These are phyloP conservation scores for Drosophila kanekoi DNA, from an alignment of 2,888 invertebrate genomes.

Conservation along the genomic window DNA sequence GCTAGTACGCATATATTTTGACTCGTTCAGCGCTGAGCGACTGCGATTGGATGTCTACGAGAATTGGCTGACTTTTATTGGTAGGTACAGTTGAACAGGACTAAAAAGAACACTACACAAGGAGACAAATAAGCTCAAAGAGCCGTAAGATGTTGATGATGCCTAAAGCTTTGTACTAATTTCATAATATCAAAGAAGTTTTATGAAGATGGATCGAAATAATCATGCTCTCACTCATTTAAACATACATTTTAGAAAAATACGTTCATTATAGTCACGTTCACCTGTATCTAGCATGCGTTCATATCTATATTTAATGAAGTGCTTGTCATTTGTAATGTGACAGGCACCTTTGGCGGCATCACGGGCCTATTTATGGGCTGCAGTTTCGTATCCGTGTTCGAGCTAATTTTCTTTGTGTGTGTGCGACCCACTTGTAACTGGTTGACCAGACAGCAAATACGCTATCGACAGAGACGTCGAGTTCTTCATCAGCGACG, in stretches of 20 bases:
- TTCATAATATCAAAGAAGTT: too few species aligned
- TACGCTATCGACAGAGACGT: conserved; percentile 64
- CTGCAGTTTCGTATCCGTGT: conserved; percentile 89
- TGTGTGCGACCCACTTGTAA: conserved; percentile 80
- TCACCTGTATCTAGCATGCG: conserved; percentile 10
- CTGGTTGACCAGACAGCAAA: conserved; percentile 75
- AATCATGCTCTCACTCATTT: too few species aligned
- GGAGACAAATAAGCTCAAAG: not conserved
- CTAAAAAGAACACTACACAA: conserved; percentile 5
- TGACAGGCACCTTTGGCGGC: conserved; percentile 89
- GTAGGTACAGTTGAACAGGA: conserved; percentile 82
- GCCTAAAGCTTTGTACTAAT: not conserved
- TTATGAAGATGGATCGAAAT: not conserved
- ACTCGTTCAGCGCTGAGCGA: conserved; percentile 88
- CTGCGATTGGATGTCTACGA: conserved; percentile 88
- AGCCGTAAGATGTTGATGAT: not conserved
- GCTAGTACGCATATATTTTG: conserved; percentile 88
- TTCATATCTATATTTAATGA: conserved; percentile 20
- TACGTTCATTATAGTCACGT: conserved; percentile 1
- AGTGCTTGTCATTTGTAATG: conserved; percentile 14
- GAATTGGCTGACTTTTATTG: conserved; percentile 89
- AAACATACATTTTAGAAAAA: too few species aligned
- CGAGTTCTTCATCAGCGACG: conserved; percentile 39
- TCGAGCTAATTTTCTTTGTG: conserved; percentile 87
- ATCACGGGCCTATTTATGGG: conserved; percentile 89